Evolutionary conservation across 2,797 vertebrate species (phyloP).

Genomic region (Sebastes baramenuke): DNA sequence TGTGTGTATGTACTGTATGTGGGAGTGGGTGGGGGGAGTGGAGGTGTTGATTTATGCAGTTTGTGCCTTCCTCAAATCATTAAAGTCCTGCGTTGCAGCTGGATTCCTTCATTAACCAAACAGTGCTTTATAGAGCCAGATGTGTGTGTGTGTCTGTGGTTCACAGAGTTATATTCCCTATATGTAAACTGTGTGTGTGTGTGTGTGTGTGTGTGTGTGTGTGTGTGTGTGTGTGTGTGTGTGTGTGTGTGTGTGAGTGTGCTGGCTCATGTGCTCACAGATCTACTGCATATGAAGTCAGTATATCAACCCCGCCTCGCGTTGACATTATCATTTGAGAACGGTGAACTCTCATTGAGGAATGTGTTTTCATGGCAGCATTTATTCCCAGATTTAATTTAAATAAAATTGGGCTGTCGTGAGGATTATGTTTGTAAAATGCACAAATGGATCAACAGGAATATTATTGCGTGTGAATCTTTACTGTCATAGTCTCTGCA

Average conservation of each 20-base stretch:
- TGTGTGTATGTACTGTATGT: background rate
- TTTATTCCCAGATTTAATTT: slow-evolving; percentile 1
- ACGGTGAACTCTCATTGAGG: background rate
- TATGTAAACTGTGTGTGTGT: background rate
- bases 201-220: background rate
- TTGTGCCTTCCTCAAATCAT: slow-evolving; percentile 22
- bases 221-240: background rate
- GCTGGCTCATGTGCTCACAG: background rate
- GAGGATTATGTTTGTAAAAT: slow-evolving; percentile 1
- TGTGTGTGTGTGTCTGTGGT: background rate
- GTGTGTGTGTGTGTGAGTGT: background rate
- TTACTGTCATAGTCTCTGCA: background rate
- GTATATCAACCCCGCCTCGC: background rate
- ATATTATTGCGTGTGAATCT: background rate
- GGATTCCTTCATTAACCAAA: slow-evolving; percentile 26
- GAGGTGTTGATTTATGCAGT: slow-evolving; percentile 28
- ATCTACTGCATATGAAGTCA: slow-evolving; percentile 2
- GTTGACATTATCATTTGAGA: background rate
- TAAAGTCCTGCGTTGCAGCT: slow-evolving; percentile 1
- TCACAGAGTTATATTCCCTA: no score
- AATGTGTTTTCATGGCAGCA: slow-evolving; percentile 15
- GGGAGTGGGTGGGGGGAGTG: background rate
- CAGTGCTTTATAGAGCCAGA: slow-evolving; percentile 14
- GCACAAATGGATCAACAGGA: background rate
- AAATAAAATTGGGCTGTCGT: background rate